These are phyloP conservation scores for Sinocyclocheilus anophthalmus DNA, from an alignment of 2,113 vertebrate genomes.

Conservation along the genomic window DNA sequence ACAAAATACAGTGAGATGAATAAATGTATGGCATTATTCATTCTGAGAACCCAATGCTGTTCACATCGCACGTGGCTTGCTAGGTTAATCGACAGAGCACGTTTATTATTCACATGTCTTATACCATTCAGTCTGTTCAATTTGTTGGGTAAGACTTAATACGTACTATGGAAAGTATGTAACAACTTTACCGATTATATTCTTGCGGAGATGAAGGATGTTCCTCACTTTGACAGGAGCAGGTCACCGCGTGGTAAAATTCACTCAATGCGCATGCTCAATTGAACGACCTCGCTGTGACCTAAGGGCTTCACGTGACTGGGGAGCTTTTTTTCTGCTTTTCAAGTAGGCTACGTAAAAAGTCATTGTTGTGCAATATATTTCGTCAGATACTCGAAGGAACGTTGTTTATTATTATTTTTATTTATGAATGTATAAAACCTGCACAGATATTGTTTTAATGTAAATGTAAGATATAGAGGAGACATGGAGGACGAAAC, in stretches of 20 bases:
- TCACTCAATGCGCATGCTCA: constrained; percentile 27
- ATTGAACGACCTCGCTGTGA: neutral
- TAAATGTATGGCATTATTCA: neutral
- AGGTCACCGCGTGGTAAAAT: neutral
- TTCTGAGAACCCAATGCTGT: neutral
- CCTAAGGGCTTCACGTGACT: neutral
- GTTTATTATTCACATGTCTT: neutral
- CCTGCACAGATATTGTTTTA: too few relatives aligned
- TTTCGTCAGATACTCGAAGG: neutral
- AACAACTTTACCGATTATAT: neutral
- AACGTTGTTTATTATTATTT: neutral
- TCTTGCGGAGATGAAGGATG: neutral
- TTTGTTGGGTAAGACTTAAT: neutral
- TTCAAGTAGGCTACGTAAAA: neutral
- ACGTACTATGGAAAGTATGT: neutral
- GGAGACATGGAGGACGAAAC: too few relatives aligned
- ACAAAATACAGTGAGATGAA: neutral
- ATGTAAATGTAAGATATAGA: too few relatives aligned
- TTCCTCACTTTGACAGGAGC: neutral
- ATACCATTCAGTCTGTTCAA: neutral
- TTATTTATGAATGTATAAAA: neutral
- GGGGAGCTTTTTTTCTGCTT: neutral
- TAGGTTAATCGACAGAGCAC: neutral
- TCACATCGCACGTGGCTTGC: constrained; percentile 1
- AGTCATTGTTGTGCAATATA: neutral